Evolutionary conservation across 2,113 vertebrate genomes (phyloP).

Genomic region (Neofelis nebulosa): DNA sequence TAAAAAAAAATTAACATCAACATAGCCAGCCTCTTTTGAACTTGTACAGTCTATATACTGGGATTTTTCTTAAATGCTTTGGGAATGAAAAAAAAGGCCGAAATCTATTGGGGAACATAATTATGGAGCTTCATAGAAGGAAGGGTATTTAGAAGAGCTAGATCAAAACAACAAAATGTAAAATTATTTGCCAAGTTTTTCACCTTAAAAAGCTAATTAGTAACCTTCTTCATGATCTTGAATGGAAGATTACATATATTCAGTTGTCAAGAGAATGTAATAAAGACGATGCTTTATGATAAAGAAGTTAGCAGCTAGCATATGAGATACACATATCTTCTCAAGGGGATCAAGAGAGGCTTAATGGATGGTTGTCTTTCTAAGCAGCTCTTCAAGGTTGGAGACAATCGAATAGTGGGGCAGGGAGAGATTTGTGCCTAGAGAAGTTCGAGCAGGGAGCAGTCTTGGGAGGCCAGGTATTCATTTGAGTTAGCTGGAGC

Average conservation of each 20-base stretch:
- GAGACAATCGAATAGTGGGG: neutral
- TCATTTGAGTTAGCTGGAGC: neutral
- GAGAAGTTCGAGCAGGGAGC: no score
- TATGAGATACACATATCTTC: neutral
- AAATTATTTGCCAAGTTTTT: neutral
- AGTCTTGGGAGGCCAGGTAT: neutral
- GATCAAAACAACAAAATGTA: neutral
- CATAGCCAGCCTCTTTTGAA: neutral
- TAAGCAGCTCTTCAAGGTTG: neutral
- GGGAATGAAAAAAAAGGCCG: neutral
- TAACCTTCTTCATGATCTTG: neutral
- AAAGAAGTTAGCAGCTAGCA: neutral
- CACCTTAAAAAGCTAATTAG: neutral
- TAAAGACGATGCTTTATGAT: neutral
- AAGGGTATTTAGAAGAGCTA: neutral
- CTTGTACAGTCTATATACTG: rapidly evolving
- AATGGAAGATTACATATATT: neutral
- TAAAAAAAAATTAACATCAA: neutral
- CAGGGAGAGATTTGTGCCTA: no score
- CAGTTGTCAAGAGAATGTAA: neutral
- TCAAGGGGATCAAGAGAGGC: neutral
- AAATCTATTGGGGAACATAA: rapidly evolving
- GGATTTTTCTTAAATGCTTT: neutral
- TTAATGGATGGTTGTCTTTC: neutral
- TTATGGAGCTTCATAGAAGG: no score